Percentiles rank a stretch among this genome's conserved stretches.
phyloP scores from a whole-genome alignment of 2,113 vertebrate species.

The Pipra filicauda region DNA sequence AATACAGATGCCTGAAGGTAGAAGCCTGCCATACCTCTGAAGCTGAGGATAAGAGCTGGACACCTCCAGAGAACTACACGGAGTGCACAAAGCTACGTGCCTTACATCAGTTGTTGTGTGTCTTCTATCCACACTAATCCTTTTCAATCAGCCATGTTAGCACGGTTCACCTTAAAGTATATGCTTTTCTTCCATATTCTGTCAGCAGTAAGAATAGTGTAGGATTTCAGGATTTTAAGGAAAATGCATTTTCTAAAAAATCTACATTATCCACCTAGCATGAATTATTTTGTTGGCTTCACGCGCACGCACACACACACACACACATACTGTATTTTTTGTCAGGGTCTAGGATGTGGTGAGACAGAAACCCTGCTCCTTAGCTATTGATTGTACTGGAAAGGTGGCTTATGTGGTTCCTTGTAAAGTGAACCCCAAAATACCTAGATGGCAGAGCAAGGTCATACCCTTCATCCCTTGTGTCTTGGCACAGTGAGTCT shows the following conservation, averaged over 20 bases:
- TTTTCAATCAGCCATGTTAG: not conserved
- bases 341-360: not conserved
- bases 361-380: not conserved
- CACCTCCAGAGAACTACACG: fast-evolving
- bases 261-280: too few species aligned
- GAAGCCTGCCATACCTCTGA: not conserved
- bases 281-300: not conserved
- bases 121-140: not conserved
- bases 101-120: fast-evolving
- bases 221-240: not conserved
- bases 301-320: fast-evolving
- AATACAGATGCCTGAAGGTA: not conserved
- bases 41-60: not conserved
- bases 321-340: not conserved
- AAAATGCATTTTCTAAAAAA: not conserved
- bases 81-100: fast-evolving
- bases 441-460: not conserved
- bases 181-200: not conserved
- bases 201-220: not conserved
- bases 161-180: not conserved
- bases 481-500: not conserved
- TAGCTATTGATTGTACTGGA: not conserved
- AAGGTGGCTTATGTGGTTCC: not conserved
- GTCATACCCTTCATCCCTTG: not conserved
- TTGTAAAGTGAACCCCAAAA: not conserved